Percentiles rank a stretch among this genome's conserved stretches.
These are phyloP conservation scores for Dendrophyllia cribrosa DNA, from an alignment of 64 coral and sea anemone genomes.

Conservation along the genomic window DNA sequence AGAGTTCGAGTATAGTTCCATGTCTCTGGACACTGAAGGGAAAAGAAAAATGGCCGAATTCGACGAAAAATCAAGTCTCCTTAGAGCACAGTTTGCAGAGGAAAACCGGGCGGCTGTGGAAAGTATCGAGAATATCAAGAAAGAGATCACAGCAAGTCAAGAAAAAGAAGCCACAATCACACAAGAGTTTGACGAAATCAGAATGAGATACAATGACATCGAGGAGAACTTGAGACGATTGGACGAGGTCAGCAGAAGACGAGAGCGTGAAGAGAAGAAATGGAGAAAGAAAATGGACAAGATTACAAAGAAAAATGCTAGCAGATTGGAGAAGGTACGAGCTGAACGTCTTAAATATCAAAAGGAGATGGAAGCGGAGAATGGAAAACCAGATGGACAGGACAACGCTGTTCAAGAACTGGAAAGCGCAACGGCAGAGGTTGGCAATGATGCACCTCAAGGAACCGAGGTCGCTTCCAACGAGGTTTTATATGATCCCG, in stretches of 20 bases:
- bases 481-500: neutral
- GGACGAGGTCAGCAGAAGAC: conserved; percentile 7
- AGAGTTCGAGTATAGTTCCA: neutral
- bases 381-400: neutral
- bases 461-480: neutral
- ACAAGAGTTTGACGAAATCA: neutral
- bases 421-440: too few relatives aligned
- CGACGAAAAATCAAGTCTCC: neutral
- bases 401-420: neutral
- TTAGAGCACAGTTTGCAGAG: conserved; percentile 1
- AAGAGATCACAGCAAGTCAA: neutral
- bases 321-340: neutral
- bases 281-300: neutral
- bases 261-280: conserved; percentile 9
- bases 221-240: neutral
- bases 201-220: neutral
- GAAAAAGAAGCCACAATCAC: neutral
- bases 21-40: neutral
- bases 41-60: neutral
- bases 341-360: neutral
- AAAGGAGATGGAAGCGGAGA: neutral
- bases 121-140: neutral
- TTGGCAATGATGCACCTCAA: neutral
- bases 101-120: neutral
- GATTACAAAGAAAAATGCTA: neutral